Evolutionary conservation across 2,113 vertebrate species (phyloP).

Genomic region (Eurystomus gularis): DNA sequence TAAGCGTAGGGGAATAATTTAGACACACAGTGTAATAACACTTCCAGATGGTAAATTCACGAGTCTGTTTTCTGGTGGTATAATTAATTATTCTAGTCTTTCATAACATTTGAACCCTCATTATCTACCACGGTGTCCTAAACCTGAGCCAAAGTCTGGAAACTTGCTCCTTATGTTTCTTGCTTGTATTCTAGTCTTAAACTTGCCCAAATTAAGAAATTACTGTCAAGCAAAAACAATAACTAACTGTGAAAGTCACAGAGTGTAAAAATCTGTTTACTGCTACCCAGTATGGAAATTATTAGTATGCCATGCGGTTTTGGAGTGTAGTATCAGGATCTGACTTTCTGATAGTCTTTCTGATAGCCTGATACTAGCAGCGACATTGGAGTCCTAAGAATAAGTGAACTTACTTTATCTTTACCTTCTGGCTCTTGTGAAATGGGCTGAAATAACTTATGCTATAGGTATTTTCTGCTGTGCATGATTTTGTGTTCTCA

Average conservation of each 20-base stretch:
- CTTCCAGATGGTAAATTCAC: constrained; percentile 11
- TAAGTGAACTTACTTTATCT: background rate
- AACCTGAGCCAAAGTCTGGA: background rate
- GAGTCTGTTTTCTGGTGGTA: background rate
- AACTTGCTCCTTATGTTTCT: background rate
- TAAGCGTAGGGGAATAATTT: background rate
- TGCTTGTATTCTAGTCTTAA: background rate
- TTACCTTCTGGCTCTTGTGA: background rate
- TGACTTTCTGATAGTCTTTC: background rate
- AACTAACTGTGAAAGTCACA: background rate
- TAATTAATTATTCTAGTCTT: constrained; percentile 30
- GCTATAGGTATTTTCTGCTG: background rate
- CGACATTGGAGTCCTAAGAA: background rate
- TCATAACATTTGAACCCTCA: background rate
- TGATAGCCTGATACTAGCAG: background rate
- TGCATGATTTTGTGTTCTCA: background rate
- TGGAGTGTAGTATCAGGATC: background rate
- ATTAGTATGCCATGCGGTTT: background rate
- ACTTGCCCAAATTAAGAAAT: background rate
- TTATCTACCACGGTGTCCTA: background rate
- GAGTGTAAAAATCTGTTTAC: background rate
- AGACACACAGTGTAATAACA: background rate
- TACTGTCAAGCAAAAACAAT: background rate
- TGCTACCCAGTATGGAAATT: background rate
- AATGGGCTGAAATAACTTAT: background rate